A percentile compares a stretch with the other conserved stretches of the same genome.
Evolutionary conservation across 2,888 invertebrate species (phyloP).

Genomic region (Anthrax anthrax): DNA sequence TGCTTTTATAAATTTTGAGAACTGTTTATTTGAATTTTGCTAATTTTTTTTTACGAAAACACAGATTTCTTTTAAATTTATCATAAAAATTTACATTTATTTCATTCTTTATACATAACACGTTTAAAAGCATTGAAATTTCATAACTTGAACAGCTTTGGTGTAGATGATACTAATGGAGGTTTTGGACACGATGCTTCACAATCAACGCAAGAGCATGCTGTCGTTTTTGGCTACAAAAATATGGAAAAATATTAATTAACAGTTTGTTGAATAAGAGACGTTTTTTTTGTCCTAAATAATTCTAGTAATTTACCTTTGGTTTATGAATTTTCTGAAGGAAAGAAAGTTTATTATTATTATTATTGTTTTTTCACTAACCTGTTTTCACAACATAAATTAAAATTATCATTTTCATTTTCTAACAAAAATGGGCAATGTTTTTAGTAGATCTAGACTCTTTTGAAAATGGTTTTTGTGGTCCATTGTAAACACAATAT

Average conservation of each 20-base stretch:
- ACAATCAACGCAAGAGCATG: slow-evolving; percentile 85
- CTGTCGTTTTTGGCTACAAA: slow-evolving; percentile 32
- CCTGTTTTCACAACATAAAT: slow-evolving; percentile 58
- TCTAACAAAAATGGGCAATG: slow-evolving; percentile 47
- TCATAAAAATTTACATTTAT: too few species aligned
- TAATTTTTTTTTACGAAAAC: too few species aligned
- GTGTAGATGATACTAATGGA: slow-evolving; percentile 48
- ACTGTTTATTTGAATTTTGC: too few species aligned
- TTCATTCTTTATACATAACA: too few species aligned
- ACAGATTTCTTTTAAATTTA: too few species aligned
- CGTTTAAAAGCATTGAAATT: slow-evolving; percentile 71
- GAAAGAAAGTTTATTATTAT: background rate
- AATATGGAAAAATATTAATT: background rate
- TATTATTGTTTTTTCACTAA: slow-evolving; percentile 21
- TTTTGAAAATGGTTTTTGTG: slow-evolving; percentile 36
- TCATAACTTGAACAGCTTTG: slow-evolving; percentile 52
- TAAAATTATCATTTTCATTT: slow-evolving; percentile 15
- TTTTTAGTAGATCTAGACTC: slow-evolving; percentile 38
- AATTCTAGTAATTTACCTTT: slow-evolving; percentile 24
- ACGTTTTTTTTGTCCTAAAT: background rate
- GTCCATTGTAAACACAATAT: slow-evolving; percentile 45
- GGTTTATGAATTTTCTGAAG: too few species aligned
- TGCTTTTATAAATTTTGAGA: too few species aligned
- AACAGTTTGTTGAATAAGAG: background rate
- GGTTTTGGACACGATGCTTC: slow-evolving; percentile 64